Percentiles rank a stretch among this genome's conserved stretches.
Conservation (phyloP, 2,797 vertebrate genomes). For the Coilia nasus region DNA sequence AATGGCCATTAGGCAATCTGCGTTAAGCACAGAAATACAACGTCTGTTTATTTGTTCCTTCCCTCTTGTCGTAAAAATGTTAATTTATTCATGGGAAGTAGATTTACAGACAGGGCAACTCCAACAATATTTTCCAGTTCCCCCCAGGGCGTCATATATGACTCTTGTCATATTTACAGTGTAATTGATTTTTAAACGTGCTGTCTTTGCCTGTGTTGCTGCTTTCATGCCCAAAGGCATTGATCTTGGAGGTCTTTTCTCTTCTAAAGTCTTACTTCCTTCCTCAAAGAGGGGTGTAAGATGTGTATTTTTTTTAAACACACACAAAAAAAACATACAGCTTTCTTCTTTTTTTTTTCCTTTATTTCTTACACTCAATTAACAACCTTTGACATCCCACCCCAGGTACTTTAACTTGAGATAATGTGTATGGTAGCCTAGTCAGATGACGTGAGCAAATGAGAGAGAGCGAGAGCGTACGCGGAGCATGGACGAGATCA, state of each 20-base stretch:
- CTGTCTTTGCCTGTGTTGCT: conserved; percentile 55
- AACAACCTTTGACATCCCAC: neutral
- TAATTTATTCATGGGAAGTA: conserved; percentile 72
- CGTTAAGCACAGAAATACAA: conserved; percentile 58
- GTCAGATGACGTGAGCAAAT: too few species aligned
- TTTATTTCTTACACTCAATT: conserved; percentile 1
- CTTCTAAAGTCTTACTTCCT: conserved; percentile 23
- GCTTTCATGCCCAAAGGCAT: conserved; percentile 47
- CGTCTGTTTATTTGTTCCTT: conserved; percentile 38
- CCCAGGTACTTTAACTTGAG: too few species aligned
- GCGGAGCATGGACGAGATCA: conserved; percentile 20
- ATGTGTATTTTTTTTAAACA: neutral
- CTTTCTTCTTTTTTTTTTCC: conserved; percentile 21
- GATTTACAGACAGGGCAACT: conserved; percentile 67
- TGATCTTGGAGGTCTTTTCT: conserved; percentile 45
- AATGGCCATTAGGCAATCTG: conserved; percentile 55
- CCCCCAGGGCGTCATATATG: conserved; percentile 69
- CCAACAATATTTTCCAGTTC: conserved; percentile 69
- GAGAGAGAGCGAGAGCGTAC: neutral
- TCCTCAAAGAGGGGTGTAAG: conserved; percentile 32
- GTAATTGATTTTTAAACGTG: conserved; percentile 82
- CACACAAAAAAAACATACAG: neutral
- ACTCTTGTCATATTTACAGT: conserved; percentile 79
- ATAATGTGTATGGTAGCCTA: too few species aligned
- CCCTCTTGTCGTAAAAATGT: conserved; percentile 67